phyloP scores from a whole-genome alignment of 2,113 vertebrate genomes.

The Lynx canadensis region DNA sequence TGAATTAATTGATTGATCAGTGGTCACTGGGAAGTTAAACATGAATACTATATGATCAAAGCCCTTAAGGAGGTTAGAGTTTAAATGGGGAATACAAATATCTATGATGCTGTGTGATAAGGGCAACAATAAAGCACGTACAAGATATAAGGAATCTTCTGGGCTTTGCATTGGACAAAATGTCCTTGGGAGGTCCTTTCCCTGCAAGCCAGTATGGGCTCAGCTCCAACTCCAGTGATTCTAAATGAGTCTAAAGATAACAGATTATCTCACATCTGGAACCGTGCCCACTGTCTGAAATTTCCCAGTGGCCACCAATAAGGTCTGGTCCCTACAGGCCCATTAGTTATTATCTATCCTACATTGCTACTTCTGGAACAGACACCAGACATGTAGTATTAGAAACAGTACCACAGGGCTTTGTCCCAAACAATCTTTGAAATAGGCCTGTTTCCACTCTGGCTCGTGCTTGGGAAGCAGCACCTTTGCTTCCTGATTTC shows the following conservation, averaged over 20 bases:
- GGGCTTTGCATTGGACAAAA: not conserved
- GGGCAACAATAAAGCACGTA: not conserved
- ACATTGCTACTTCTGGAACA: not conserved
- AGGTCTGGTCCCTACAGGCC: not conserved
- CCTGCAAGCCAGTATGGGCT: not conserved
- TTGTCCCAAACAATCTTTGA: not conserved
- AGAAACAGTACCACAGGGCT: not conserved
- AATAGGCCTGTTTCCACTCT: not conserved
- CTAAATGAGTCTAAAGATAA: conserved; percentile 45
- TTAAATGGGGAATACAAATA: not conserved
- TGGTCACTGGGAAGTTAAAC: not conserved
- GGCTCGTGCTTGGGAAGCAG: not conserved
- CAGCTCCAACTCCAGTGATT: not conserved
- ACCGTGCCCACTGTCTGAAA: not conserved
- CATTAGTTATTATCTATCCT: not conserved
- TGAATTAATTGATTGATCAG: not conserved
- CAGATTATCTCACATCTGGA: conserved; percentile 12
- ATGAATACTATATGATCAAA: not conserved
- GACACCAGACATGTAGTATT: not conserved
- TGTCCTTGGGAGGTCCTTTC: not conserved
- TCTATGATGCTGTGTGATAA: not conserved
- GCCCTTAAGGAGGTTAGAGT: not conserved
- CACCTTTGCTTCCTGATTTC: not conserved
- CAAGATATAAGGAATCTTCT: not conserved
- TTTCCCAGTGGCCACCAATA: not conserved